Percentiles rank a stretch among this genome's conserved stretches.
Evolutionary conservation across 2,797 vertebrate species (phyloP).

Genomic region (Melanotaenia parkinsoni): DNA sequence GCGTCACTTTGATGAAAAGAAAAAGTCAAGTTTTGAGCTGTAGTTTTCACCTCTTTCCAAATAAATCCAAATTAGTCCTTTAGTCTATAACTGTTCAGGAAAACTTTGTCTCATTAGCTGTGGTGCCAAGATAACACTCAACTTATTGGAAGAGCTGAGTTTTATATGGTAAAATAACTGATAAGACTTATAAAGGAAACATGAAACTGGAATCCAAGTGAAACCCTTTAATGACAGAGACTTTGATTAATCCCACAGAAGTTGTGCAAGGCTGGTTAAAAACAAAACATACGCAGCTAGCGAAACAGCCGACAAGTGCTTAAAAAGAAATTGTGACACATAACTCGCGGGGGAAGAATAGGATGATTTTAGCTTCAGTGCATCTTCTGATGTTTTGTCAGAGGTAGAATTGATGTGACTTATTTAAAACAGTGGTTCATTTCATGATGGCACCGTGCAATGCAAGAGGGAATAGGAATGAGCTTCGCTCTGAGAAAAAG

Average conservation of each 20-base stretch:
- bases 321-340: constrained; percentile 35
- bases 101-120: not conserved
- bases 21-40: too few relatives aligned
- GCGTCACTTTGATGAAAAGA: too few relatives aligned
- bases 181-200: constrained; percentile 4
- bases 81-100: not conserved
- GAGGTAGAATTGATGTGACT: constrained; percentile 32
- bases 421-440: constrained; percentile 39
- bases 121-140: too few relatives aligned
- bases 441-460: constrained; percentile 15
- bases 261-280: constrained; percentile 7
- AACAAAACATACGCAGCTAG: constrained; percentile 31
- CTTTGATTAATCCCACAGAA: constrained; percentile 44
- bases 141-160: not conserved
- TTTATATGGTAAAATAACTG: not conserved
- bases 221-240: constrained; percentile 17
- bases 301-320: constrained; percentile 22
- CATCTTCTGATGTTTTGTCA: constrained; percentile 47
- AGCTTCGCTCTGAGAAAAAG: constrained; percentile 40
- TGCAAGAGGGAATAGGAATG: constrained; percentile 12
- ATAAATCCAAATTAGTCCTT: not conserved
- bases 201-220: constrained; percentile 4
- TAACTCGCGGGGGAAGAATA: constrained; percentile 15
- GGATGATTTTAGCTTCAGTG: constrained; percentile 19
- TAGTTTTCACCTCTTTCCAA: too few relatives aligned